Evolutionary conservation across 1,140 invertebrate genomes (phyloP), one percentile per base, ranked within the genome.

Genomic region (Atta texana): DNA sequence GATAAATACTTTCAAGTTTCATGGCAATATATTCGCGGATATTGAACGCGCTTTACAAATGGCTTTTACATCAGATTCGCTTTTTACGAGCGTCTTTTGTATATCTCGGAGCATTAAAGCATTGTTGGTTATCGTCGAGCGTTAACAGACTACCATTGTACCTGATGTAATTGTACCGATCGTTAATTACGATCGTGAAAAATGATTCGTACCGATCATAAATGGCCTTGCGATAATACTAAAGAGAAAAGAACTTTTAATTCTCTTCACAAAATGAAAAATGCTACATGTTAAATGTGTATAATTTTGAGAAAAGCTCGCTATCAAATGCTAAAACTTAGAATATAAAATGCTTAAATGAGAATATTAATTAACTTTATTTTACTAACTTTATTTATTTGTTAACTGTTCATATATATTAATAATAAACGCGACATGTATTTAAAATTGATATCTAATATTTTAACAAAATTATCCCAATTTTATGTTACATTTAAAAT

Each of bases 141-240:
- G 76, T 80, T 80, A 68, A 80, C 63, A 18, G 63, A n/a, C 77
- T 63, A 53, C 69, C 77, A 80, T 80, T 53, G 44, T 69, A 80
- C 44, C 28, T 34, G 63, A 68, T 55, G 63, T 28, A 80, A 80
- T 80, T 80, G 66, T 31, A 14, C 1, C 12, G 63, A 18, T 44
- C 63, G 77, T 80, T 68, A 44, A 80, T 69, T 80, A 28, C 49
- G 28, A 80, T 69, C 61, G 44, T 53, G 63, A 28, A 34, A 80
- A 80, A 80, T 63, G 63, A 80, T 28, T 80, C n/a, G 28, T 55
- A 34, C 12, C 44, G 44, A 66, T 80, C 61, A 53, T 80, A 80
- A 80, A 80, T 68, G 3, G 63, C 5, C n/a, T 6, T 7, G 14
- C 14, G 63, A 80, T 80, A 80, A 80, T 18, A 18, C n/a, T 18